A percentile compares a stretch with the other conserved stretches of the same genome.
Conservation (phyloP, 2,888 invertebrate genomes). For the Notodonta ziczac region DNA sequence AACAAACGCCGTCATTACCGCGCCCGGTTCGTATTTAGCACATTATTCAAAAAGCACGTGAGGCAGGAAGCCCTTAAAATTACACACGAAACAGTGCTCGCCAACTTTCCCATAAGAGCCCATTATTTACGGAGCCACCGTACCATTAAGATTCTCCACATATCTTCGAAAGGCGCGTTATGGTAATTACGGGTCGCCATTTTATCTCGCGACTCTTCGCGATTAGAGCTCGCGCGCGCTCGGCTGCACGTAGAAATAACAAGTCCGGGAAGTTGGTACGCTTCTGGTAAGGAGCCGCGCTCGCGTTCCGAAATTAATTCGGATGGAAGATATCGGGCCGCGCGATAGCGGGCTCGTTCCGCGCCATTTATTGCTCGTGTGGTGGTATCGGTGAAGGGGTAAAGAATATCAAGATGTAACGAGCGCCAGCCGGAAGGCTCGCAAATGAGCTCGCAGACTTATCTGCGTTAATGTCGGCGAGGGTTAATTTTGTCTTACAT, state of each 20-base stretch:
- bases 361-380: constrained; percentile 84
- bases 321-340: constrained; percentile 84
- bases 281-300: constrained; percentile 59
- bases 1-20: constrained; percentile 69
- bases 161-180: constrained; percentile 83
- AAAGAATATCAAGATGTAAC: constrained; percentile 85
- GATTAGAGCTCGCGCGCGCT: constrained; percentile 74
- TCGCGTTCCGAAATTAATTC: constrained; percentile 80
- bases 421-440: constrained; percentile 82
- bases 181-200: constrained; percentile 84
- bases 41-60: constrained; percentile 82
- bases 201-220: constrained; percentile 81
- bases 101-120: constrained; percentile 84
- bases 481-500: constrained; percentile 84
- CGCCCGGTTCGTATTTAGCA: constrained; percentile 66
- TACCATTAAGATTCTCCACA: constrained; percentile 84
- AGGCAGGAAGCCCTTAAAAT: constrained; percentile 80
- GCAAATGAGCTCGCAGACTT: constrained; percentile 84
- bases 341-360: constrained; percentile 81
- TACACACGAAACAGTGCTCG: constrained; percentile 83
- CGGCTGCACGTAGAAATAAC: constrained; percentile 77
- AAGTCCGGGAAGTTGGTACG: constrained; percentile 82
- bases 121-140: constrained; percentile 83
- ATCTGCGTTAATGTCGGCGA: constrained; percentile 82
- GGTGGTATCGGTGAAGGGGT: constrained; percentile 82